These are phyloP conservation scores for Gallinago solitaria DNA, from an alignment of 2,797 vertebrate genomes.

Conservation along the genomic window DNA sequence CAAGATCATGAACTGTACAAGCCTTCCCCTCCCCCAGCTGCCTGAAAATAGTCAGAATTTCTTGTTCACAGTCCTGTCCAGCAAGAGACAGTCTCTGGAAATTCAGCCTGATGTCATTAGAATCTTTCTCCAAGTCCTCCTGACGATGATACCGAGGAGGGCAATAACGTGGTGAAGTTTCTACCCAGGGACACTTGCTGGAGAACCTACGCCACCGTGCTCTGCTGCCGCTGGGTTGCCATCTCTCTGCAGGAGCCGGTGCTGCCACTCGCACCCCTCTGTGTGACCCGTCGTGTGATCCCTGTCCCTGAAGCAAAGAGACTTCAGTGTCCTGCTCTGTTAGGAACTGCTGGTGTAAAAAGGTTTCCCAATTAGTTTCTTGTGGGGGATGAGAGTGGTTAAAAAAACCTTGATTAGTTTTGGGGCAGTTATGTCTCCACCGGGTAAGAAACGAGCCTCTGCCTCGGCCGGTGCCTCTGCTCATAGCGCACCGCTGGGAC, in stretches of 20 bases:
- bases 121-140: neutral
- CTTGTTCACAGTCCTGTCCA: neutral
- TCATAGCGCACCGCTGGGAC: slow-evolving; percentile 77
- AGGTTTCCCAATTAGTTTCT: neutral
- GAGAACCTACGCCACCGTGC: neutral
- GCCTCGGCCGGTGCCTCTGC: slow-evolving; percentile 76
- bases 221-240: neutral
- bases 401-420: neutral
- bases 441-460: slow-evolving; percentile 66
- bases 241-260: slow-evolving; percentile 9
- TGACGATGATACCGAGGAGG: neutral
- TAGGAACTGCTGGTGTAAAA: slow-evolving; percentile 81
- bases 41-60: slow-evolving; percentile 74
- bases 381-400: neutral
- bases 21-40: slow-evolving; percentile 72
- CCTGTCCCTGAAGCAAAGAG: neutral
- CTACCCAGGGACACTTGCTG: neutral
- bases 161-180: neutral
- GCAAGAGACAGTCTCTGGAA: slow-evolving; percentile 59
- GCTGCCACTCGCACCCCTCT: neutral
- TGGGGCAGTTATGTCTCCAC: neutral
- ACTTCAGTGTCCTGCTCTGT: slow-evolving; percentile 72
- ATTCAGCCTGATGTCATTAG: neutral
- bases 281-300: neutral
- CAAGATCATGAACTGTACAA: slow-evolving; percentile 77